phyloP scores from a whole-genome alignment of 1,140 invertebrate species.

The Telenomus remus region DNA sequence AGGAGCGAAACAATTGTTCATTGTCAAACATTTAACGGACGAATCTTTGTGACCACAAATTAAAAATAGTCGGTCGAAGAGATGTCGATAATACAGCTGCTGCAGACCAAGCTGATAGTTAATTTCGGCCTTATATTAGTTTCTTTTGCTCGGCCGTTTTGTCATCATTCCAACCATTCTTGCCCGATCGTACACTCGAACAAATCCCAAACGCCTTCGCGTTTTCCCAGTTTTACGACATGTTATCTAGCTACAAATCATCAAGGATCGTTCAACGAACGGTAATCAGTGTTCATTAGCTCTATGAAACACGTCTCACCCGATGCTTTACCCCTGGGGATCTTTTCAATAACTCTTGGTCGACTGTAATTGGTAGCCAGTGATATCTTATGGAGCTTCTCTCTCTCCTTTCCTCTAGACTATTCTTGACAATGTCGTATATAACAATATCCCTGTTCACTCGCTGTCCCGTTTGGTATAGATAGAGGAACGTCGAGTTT shows the following conservation, averaged over 20 bases:
- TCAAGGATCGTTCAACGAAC: conserved; percentile 64
- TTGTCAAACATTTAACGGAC: conserved; percentile 8
- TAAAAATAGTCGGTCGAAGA: not conserved
- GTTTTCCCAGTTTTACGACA: conserved; percentile 29
- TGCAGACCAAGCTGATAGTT: not conserved
- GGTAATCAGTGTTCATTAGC: conserved; percentile 75
- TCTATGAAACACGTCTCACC: conserved; percentile 64
- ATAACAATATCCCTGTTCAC: conserved; percentile 73
- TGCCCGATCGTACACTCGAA: conserved; percentile 17
- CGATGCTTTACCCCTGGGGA: conserved; percentile 66
- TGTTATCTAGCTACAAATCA: conserved; percentile 66
- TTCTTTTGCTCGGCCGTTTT: not conserved
- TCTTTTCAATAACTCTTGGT: conserved; percentile 75
- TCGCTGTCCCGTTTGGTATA: conserved; percentile 67
- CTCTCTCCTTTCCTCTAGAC: conserved; percentile 54
- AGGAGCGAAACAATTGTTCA: conserved; percentile 15
- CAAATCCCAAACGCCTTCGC: conserved; percentile 15
- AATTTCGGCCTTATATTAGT: not conserved
- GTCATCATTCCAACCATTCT: conserved; percentile 2
- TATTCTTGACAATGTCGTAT: conserved; percentile 70
- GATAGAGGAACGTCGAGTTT: conserved; percentile 75
- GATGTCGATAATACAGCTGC: not conserved
- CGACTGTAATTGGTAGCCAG: conserved; percentile 71
- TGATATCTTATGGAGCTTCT: conserved; percentile 69
- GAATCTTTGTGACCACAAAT: too few relatives aligned